Evolutionary conservation across 2,888 invertebrate genomes (phyloP), one percentile per base, ranked within the genome.

Genomic region (Eupithecia subumbrata): DNA sequence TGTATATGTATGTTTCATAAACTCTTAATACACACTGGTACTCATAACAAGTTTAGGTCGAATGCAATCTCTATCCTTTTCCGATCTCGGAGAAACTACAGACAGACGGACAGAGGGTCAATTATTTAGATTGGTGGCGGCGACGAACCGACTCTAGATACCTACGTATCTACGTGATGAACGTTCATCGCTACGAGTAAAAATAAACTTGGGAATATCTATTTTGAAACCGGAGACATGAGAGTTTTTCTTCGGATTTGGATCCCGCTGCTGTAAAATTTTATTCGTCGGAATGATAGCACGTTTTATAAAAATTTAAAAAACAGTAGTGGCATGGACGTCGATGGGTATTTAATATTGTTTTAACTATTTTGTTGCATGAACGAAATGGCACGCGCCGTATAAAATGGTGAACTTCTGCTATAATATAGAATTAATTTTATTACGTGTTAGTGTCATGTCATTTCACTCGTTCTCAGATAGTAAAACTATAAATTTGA

Each of bases 91-190:
- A 89, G 89, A 89, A 88, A 90, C 90, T 90, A 90, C 86, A 92
- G 90, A 88, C 88, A 84, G 86, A 87, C 89, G 92, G 92, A 90
- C 92, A 91, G 88, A 88, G 92, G 90, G 92, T 93, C 95, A 95
- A 95, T 95, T 94, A 95, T 95, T 95, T 94, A 95, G 95, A 95
- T 95, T 94, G 95, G 92, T 87, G 89, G 89, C 90, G 92, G 89
- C 92, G 92, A 85, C 89, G 85, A 84, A 84, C 80, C 82, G 86
- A 84, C 84, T 84, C 79, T 84, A 83, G 79, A 81, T 85, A 85
- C 84, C 60, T 83, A 85, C 85, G 66, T 67, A 37, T 45, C 14
- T 87, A 88, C 88, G 89, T 87, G 89, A 89, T 87, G 88, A 87
- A 76, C 74, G 78, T 79, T 80, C 76, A 79, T 79, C 76, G 79